phyloP scores from a whole-genome alignment of 2,888 invertebrate genomes.

The Calliscelio sp. region DNA sequence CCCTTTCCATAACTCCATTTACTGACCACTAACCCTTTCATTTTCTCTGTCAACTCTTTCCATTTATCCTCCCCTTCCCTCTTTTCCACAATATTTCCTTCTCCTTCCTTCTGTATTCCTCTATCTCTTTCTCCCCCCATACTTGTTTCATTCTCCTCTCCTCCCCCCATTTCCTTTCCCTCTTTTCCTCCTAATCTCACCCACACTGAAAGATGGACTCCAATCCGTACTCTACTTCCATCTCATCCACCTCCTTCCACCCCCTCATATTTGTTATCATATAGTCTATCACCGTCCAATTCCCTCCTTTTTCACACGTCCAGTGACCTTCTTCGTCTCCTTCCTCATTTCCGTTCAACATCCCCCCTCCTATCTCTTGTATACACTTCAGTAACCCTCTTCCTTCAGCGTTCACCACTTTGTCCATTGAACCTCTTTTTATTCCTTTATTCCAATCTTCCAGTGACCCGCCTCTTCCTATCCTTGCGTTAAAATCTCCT shows the following conservation, averaged over 20 bases:
- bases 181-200: too few species aligned
- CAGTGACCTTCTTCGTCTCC: slow-evolving; percentile 6
- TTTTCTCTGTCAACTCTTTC: background rate
- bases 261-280: background rate
- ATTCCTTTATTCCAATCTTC: background rate
- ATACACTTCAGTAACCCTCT: background rate
- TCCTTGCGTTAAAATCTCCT: slow-evolving; percentile 26
- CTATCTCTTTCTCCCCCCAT: too few species aligned
- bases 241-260: background rate
- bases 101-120: too few species aligned
- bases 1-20: background rate
- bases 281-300: background rate
- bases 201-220: background rate
- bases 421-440: background rate
- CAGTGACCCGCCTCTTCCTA: background rate
- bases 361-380: background rate
- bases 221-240: background rate
- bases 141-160: too few species aligned
- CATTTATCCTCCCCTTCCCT: too few species aligned
- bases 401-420: background rate
- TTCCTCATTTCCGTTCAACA: background rate
- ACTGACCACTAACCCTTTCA: background rate
- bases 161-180: too few species aligned
- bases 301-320: background rate
- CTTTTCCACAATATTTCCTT: too few species aligned